These are phyloP conservation scores for Megaceryle alcyon DNA, from an alignment of 2,797 vertebrate genomes.

Conservation along the genomic window DNA sequence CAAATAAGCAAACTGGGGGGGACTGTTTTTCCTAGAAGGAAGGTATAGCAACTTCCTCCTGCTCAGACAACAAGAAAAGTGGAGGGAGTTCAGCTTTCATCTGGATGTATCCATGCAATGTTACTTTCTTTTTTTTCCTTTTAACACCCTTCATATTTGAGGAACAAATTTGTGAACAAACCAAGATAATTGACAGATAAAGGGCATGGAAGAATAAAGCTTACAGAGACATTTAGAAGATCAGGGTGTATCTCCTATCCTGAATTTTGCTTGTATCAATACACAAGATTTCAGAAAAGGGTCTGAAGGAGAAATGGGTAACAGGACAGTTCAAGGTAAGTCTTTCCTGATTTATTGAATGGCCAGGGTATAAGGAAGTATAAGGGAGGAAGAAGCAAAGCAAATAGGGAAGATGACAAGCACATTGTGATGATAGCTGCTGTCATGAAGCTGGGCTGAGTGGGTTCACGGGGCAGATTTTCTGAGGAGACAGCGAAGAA, in stretches of 20 bases:
- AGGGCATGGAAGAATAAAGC: not conserved
- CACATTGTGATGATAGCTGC: not conserved
- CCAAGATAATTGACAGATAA: not conserved
- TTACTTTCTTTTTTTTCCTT: not conserved
- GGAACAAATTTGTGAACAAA: not conserved
- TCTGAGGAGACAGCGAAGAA: not conserved
- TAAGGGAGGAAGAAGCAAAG: not conserved
- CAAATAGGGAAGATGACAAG: not conserved
- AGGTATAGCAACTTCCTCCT: not conserved
- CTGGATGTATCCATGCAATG: not conserved
- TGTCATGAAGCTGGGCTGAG: not conserved
- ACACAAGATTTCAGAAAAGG: not conserved
- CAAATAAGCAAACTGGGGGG: not conserved
- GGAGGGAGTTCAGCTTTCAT: not conserved
- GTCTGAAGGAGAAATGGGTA: not conserved
- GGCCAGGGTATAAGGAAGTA: not conserved
- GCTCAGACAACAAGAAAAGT: not conserved
- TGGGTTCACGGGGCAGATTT: not conserved
- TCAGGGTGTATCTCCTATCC: fast-evolving
- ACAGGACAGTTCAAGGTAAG: not conserved
- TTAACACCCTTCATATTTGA: not conserved
- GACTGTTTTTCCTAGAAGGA: not conserved
- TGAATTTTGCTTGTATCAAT: not conserved
- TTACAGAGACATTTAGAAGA: not conserved
- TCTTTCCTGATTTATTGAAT: not conserved